Conservation (phyloP, 2,797 vertebrate species). For the Lepidocolaptes lacrymiger region DNA sequence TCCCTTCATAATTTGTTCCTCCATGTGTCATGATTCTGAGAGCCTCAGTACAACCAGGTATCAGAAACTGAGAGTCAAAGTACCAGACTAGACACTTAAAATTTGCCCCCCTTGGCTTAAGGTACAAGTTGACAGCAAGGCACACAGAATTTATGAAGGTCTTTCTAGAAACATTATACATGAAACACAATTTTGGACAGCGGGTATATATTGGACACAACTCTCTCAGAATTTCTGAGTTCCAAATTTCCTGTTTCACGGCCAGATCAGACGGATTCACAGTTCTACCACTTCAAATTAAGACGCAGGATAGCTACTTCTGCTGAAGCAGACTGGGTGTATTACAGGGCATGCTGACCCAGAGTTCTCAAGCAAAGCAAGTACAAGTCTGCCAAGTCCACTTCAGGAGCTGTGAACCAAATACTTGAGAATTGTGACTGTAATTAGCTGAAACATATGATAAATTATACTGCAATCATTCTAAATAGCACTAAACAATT, state of each 20-base stretch:
- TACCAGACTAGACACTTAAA: not conserved
- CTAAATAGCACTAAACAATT: not conserved
- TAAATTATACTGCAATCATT: not conserved
- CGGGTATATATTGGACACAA: not conserved
- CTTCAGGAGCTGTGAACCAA: conserved; percentile 2
- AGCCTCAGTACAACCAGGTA: not conserved
- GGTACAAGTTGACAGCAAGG: conserved; percentile 31
- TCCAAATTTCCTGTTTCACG: not conserved
- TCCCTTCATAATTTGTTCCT: not conserved
- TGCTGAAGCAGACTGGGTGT: not conserved
- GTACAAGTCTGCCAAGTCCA: not conserved
- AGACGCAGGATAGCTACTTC: not conserved
- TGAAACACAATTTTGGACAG: not conserved
- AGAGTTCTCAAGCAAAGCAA: not conserved
- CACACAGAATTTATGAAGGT: not conserved
- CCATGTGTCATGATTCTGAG: not conserved
- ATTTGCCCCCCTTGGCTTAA: not conserved
- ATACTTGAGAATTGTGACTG: not conserved
- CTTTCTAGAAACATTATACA: not conserved
- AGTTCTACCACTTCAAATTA: not conserved
- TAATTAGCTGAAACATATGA: not conserved
- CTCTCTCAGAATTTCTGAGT: not conserved
- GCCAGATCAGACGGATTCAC: not conserved
- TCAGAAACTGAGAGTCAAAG: not conserved
- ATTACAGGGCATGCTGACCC: not conserved